Evolutionary conservation across 92 coral and sea anemone genomes (phyloP).

Genomic region (Epizoanthus ramosus): DNA sequence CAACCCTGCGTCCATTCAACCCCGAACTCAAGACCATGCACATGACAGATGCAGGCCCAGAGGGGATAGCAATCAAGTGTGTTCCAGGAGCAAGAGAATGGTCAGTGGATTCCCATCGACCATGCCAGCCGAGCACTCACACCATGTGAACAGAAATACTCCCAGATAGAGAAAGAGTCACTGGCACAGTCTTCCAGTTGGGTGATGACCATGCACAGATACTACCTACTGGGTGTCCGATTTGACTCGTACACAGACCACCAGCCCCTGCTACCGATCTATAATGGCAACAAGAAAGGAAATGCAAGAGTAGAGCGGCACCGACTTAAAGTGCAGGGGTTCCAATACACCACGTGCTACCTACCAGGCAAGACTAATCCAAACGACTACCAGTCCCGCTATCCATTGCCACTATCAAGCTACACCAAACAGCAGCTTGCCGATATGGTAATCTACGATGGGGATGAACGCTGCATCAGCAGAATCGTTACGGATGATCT

Average conservation of each 20-base stretch:
- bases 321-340: constrained; percentile 16
- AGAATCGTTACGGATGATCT: no score
- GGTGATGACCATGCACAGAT: constrained; percentile 41
- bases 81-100: constrained; percentile 4
- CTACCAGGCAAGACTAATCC: constrained; percentile 23
- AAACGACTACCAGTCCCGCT: constrained; percentile 17
- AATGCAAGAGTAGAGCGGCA: constrained; percentile 25
- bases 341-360: constrained; percentile 23
- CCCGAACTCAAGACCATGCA: constrained; percentile 27
- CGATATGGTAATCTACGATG: constrained; percentile 15
- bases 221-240: constrained; percentile 15
- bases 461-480: constrained; percentile 17
- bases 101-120: constrained; percentile 8
- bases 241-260: constrained; percentile 14
- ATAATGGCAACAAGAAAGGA: constrained; percentile 9
- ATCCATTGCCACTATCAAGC: constrained; percentile 7
- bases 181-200: constrained; percentile 10
- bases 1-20: background rate
- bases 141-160: constrained; percentile 18
- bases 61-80: constrained; percentile 34
- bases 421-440: constrained; percentile 32
- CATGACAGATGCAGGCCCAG: constrained; percentile 11
- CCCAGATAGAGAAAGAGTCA: background rate
- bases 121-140: constrained; percentile 21
- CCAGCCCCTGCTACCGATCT: constrained; percentile 40